Conservation (phyloP, 2,888 invertebrate genomes). For the Xestia sexstrigata region DNA sequence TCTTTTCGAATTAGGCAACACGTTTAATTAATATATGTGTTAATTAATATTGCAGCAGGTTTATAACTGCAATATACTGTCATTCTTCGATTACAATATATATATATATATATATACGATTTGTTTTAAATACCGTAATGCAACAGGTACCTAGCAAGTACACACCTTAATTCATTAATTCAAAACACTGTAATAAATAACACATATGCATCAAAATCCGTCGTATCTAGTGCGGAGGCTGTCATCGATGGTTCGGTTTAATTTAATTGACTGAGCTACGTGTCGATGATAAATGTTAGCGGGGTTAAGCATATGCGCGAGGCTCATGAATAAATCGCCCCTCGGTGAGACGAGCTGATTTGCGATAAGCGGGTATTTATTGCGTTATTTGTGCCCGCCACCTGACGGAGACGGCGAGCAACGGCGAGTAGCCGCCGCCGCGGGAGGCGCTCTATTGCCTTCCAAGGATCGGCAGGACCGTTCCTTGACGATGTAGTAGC, state of each 20-base stretch:
- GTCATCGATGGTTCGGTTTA: slow-evolving; percentile 88
- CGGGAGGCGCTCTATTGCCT: slow-evolving; percentile 85
- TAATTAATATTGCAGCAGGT: background rate
- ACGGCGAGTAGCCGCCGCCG: slow-evolving; percentile 74
- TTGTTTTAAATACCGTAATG: background rate
- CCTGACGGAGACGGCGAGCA: slow-evolving; percentile 68
- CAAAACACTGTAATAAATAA: slow-evolving; percentile 82
- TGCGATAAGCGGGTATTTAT: slow-evolving; percentile 90
- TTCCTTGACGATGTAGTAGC: background rate
- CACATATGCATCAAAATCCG: slow-evolving; percentile 78
- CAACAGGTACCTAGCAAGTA: slow-evolving; percentile 11
- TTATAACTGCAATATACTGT: slow-evolving; percentile 1
- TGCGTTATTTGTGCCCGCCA: slow-evolving; percentile 87
- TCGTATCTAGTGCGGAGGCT: slow-evolving; percentile 82
- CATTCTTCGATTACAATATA: background rate
- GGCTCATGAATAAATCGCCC: slow-evolving; percentile 88
- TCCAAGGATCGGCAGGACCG: slow-evolving; percentile 61
- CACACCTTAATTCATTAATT: slow-evolving; percentile 75
- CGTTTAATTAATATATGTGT: background rate
- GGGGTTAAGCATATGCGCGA: slow-evolving; percentile 86
- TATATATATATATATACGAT: no score
- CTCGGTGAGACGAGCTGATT: slow-evolving; percentile 88
- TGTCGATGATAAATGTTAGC: slow-evolving; percentile 88
- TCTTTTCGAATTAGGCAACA: background rate
- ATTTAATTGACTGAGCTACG: slow-evolving; percentile 89